Evolutionary conservation across 2,888 invertebrate genomes (phyloP), one percentile per base, ranked within the genome.

Genomic region (Teinopalpus imperialis): DNA sequence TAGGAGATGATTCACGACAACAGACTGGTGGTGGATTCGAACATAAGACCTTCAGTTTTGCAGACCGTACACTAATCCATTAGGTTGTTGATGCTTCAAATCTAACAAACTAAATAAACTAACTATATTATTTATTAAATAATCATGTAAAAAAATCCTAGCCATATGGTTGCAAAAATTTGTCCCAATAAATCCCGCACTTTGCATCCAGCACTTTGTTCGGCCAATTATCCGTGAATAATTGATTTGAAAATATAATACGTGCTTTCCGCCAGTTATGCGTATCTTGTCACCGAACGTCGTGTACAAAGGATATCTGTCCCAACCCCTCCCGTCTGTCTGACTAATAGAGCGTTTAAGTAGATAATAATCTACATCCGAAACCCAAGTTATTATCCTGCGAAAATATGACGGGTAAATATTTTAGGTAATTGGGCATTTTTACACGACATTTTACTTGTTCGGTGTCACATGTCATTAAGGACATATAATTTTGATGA

Each of bases 181-280:
- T 27, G 34, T 6, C 20, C 13, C n/a, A 27, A 20, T 34, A 43
- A 26, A 24, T 34, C 32, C 26, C 20, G 27, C n/a, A n/a, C n/a
- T n/a, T n/a, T n/a, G n/a, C n/a, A n/a, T n/a, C n/a, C 27, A 29
- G 37, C 26, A 16, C 18, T 12, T 24, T 14, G 12, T 4, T 12
- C n/a, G 8, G 9, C 13, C 43, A 54, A 49, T 54, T 46, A 60
- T 8, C 56, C 60, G 48, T 59, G 32, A 59, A 56, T 58, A 65
- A 65, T 62, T 56, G 52, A 63, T 59, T 59, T 65, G 66, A 69
- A 58, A 62, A 63, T 57, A 60, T 69, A 67, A 69, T 71, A 57
- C 50, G 48, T 57, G 44, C 48, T 50, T 58, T 61, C 57, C 56
- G 54, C 34, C 9, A 43, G 42, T 26, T 34, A 42, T 26, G 36